phyloP scores from a whole-genome alignment of 2,113 vertebrate genomes.

The Mungos mungo region DNA sequence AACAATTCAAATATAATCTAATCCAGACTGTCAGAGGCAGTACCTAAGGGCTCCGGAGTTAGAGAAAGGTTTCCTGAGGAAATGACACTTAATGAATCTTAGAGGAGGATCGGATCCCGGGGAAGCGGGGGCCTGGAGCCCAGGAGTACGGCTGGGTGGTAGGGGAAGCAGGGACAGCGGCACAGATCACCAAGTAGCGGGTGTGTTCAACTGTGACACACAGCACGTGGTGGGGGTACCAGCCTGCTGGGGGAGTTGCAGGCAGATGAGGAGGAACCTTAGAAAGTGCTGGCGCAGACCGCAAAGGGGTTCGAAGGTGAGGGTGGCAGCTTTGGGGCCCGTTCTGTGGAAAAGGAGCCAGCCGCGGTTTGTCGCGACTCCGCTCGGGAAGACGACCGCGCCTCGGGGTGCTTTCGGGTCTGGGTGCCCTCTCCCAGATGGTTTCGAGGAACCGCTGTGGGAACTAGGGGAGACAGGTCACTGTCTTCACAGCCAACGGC shows the following conservation, averaged over 20 bases:
- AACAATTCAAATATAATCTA: neutral
- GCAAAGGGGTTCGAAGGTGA: neutral
- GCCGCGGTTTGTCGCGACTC: neutral
- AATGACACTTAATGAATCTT: neutral
- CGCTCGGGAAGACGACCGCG: neutral
- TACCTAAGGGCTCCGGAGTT: neutral
- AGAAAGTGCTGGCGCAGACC: neutral
- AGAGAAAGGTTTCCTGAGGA: neutral
- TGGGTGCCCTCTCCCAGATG: neutral
- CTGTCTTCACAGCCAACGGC: neutral
- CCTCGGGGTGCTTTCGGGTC: neutral
- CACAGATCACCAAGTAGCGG: neutral
- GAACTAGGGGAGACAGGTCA: neutral
- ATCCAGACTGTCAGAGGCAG: neutral
- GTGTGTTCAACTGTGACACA: neutral
- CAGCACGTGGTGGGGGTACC: neutral
- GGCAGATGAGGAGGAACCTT: neutral
- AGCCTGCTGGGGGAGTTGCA: neutral
- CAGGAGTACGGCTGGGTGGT: neutral
- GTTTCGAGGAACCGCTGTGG: neutral
- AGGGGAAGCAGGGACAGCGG: neutral
- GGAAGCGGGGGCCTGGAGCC: too few relatives aligned
- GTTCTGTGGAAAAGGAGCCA: neutral
- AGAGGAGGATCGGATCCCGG: neutral
- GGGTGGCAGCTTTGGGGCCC: neutral